A percentile compares a stretch with the other conserved stretches of the same genome.
phyloP scores from a whole-genome alignment of 2,797 vertebrate genomes.

The Rhinichthys osculus region DNA sequence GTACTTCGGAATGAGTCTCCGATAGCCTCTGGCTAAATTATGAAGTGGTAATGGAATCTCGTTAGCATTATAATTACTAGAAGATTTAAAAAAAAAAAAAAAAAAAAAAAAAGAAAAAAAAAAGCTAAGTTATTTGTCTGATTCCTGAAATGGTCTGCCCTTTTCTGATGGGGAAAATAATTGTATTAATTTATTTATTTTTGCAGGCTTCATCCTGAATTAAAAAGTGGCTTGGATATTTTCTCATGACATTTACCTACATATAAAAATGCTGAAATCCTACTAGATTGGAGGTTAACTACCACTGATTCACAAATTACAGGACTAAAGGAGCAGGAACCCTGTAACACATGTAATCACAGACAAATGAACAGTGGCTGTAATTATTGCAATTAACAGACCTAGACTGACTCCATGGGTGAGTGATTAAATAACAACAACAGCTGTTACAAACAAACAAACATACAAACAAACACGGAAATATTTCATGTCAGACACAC shows the following conservation, averaged over 20 bases:
- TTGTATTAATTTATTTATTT: no score
- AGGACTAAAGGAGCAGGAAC: slow-evolving; percentile 48
- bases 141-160: not conserved
- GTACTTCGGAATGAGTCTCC: not conserved
- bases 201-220: not conserved
- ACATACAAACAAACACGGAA: slow-evolving; percentile 50
- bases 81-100: not conserved
- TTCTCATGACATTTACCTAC: not conserved
- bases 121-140: not conserved
- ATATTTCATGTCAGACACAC: not conserved
- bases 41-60: not conserved
- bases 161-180: not conserved
- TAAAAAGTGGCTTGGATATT: not conserved
- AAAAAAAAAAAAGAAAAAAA: not conserved
- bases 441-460: slow-evolving; percentile 54
- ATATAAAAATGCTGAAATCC: not conserved
- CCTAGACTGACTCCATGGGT: slow-evolving; percentile 52
- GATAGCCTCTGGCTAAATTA: not conserved
- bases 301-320: slow-evolving; percentile 56
- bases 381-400: slow-evolving; percentile 65
- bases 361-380: slow-evolving; percentile 47
- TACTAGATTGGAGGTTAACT: slow-evolving; percentile 22
- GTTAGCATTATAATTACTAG: not conserved
- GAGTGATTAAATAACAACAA: slow-evolving; percentile 57
- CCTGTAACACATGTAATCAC: slow-evolving; percentile 54